Percentiles rank a stretch among this genome's conserved stretches.
Conservation (phyloP, 1,140 invertebrate genomes). For the Whitmania pigra region DNA sequence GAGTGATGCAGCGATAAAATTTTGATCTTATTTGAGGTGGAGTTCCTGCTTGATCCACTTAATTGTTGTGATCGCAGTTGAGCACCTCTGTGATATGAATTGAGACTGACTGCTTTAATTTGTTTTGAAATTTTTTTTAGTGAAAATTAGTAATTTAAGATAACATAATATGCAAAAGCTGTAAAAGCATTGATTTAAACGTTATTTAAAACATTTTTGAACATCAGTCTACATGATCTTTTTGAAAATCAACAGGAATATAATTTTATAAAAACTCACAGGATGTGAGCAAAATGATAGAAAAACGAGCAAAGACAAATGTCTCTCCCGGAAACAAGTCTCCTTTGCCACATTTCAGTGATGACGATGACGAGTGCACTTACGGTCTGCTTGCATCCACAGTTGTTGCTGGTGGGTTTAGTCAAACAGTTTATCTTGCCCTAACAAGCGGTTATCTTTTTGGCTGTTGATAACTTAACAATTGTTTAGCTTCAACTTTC, state of each 20-base stretch:
- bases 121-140: no score
- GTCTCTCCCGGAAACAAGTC: background rate
- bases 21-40: conserved; percentile 17
- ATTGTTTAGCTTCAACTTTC: no score
- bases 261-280: no score
- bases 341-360: conserved; percentile 8
- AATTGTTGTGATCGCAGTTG: background rate
- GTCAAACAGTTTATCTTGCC: conserved; percentile 30
- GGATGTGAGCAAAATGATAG: no score
- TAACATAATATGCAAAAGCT: no score
- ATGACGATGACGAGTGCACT: conserved; percentile 8
- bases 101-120: background rate
- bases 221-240: no score
- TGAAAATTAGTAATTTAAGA: no score
- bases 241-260: no score
- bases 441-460: no score
- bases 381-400: conserved; percentile 3
- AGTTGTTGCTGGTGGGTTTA: conserved; percentile 48
- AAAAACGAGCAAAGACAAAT: background rate
- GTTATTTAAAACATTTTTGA: no score
- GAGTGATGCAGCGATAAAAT: conserved; percentile 13
- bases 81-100: background rate
- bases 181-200: no score
- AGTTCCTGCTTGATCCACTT: background rate
- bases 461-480: no score